Evolutionary conservation across 2,888 invertebrate species (phyloP).

Genomic region (Acleris emargana): DNA sequence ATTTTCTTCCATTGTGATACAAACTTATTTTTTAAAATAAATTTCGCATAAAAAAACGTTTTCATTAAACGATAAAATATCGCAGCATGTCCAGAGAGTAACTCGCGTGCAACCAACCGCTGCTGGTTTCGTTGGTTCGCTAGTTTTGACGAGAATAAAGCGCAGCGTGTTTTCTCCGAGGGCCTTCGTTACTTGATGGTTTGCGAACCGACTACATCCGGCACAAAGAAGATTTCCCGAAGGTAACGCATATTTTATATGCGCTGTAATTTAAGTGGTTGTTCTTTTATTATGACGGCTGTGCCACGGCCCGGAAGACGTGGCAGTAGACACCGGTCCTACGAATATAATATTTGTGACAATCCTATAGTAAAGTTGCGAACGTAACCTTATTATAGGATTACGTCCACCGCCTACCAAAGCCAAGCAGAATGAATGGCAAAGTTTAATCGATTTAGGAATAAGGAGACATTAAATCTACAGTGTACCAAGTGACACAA

Average conservation of each 20-base stretch:
- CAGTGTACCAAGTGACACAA: no score
- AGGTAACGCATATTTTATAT: constrained; percentile 76
- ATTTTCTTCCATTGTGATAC: no score
- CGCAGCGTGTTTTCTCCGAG: constrained; percentile 51
- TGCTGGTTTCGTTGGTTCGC: constrained; percentile 8
- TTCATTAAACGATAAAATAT: no score
- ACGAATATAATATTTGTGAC: not conserved
- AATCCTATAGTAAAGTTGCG: not conserved
- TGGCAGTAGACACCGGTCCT: not conserved
- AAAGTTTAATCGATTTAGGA: no score
- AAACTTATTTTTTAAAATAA: no score
- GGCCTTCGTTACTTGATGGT: constrained; percentile 67
- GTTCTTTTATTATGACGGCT: constrained; percentile 60
- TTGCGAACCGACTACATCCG: constrained; percentile 66
- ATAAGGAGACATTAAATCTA: no score
- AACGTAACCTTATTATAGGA: no score
- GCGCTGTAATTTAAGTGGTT: constrained; percentile 69
- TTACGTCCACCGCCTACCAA: no score
- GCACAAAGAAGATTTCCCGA: constrained; percentile 72
- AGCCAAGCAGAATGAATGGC: no score
- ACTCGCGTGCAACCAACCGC: not conserved
- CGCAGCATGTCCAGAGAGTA: no score
- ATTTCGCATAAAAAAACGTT: no score
- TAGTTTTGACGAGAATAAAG: constrained; percentile 56
- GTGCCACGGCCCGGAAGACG: constrained; percentile 20